A percentile compares a stretch with the other conserved stretches of the same genome.
Conservation (phyloP, 2,797 vertebrate species). For the Acanthiza pusilla region DNA sequence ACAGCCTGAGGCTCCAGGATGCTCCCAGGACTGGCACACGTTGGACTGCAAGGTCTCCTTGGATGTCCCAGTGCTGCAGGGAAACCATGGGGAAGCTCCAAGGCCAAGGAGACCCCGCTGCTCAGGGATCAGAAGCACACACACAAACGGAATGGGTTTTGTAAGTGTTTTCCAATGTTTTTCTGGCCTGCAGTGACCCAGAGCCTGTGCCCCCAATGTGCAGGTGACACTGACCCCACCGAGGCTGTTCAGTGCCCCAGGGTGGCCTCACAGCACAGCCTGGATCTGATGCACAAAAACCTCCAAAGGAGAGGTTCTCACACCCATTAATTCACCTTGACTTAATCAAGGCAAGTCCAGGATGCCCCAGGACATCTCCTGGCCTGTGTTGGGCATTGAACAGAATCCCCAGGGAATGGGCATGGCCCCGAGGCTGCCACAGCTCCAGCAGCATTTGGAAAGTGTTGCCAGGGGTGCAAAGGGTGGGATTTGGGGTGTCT, state of each 20-base stretch:
- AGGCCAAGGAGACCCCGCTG: accelerated
- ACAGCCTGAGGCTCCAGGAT: background rate
- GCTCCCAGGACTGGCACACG: background rate
- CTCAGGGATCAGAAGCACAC: background rate
- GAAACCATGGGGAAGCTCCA: accelerated
- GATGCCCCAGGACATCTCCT: background rate
- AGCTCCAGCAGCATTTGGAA: background rate
- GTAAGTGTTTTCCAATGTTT: background rate
- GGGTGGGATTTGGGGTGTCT: background rate
- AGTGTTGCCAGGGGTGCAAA: accelerated
- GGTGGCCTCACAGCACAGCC: background rate
- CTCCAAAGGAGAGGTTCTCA: background rate
- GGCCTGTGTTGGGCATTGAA: background rate
- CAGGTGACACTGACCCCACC: background rate
- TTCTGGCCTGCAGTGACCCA: background rate
- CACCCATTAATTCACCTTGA: background rate
- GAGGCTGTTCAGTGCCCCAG: accelerated
- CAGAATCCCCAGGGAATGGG: background rate
- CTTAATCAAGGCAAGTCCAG: background rate
- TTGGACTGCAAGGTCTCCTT: background rate
- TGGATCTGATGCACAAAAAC: background rate
- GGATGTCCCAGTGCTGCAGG: background rate
- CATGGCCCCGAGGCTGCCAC: background rate
- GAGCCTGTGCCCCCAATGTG: background rate
- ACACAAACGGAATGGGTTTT: background rate